Conservation (phyloP, 2,113 vertebrate species). For the Hippocampus zosterae region DNA sequence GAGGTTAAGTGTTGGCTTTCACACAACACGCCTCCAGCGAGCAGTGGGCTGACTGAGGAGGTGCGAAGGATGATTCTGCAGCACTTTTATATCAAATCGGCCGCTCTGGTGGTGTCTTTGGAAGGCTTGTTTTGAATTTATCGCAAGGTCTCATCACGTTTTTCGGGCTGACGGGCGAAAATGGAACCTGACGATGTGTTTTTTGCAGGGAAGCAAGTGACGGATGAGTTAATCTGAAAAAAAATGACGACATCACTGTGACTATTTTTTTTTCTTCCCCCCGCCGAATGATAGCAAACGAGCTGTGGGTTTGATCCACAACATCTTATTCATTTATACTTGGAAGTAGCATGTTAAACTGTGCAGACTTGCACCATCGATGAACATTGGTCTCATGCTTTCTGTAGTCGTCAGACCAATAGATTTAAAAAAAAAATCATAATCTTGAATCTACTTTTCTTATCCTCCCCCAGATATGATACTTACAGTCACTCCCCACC, state of each 20-base stretch:
- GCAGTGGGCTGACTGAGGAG: not conserved
- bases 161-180: not conserved
- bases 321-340: not conserved
- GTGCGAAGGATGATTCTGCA: not conserved
- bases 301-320: not conserved
- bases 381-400: no score
- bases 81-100: not conserved
- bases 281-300: not conserved
- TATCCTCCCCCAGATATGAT: no score
- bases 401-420: no score
- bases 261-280: no score
- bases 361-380: not conserved
- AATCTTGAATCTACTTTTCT: no score
- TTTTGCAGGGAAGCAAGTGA: not conserved
- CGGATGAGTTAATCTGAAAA: not conserved
- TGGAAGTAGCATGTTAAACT: not conserved
- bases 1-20: conserved; percentile 1
- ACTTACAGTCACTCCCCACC: no score
- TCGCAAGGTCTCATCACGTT: not conserved
- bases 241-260: no score
- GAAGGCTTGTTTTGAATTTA: not conserved
- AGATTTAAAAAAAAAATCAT: no score
- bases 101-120: not conserved
- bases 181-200: not conserved
- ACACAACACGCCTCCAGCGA: not conserved